Evolutionary conservation across 2,113 vertebrate genomes (phyloP).

Genomic region (Phalacrocorax carbo): DNA sequence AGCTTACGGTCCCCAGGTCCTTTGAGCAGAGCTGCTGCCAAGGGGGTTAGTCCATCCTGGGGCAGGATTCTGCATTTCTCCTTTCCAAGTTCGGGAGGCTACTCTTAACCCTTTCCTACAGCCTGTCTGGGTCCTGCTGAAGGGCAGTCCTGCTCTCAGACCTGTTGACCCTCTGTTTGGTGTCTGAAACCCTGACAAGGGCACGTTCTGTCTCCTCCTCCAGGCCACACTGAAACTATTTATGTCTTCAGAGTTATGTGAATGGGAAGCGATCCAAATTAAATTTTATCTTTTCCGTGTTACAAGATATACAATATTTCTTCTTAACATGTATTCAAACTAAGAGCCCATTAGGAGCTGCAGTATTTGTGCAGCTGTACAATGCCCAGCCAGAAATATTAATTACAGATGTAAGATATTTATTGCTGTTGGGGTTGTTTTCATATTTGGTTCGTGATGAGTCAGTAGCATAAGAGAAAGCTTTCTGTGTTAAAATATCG

Average conservation of each 20-base stretch:
- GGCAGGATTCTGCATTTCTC: background rate
- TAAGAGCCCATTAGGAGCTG: background rate
- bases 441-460: background rate
- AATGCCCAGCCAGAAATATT: background rate
- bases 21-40: background rate
- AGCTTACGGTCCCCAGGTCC: background rate
- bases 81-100: background rate
- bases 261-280: background rate
- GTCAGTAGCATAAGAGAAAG: background rate
- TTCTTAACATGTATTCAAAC: background rate
- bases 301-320: background rate
- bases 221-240: background rate
- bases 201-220: background rate
- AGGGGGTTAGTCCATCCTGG: background rate
- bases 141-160: background rate
- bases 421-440: background rate
- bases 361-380: conserved; percentile 8
- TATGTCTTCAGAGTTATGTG: background rate
- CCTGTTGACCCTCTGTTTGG: background rate
- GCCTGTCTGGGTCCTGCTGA: background rate
- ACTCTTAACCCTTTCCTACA: background rate
- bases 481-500: background rate
- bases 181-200: background rate
- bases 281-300: background rate
- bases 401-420: background rate